Evolutionary conservation across 1,140 invertebrate genomes (phyloP), one percentile per base, ranked within the genome.

Genomic region (Tetragnatha versicolor): DNA sequence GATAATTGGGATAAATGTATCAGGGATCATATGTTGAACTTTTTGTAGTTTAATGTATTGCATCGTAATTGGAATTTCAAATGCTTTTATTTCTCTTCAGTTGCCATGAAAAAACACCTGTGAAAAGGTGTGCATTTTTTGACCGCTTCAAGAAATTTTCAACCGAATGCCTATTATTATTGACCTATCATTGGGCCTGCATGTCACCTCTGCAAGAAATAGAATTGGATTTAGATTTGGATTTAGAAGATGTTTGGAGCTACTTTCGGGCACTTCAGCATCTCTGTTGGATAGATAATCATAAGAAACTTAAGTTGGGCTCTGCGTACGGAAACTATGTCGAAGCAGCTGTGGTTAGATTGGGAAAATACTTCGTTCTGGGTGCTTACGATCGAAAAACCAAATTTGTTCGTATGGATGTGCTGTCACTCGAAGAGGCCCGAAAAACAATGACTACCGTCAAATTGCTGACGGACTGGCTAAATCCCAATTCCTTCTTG

Each of bases 121-220:
- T 69, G 7, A 58, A 37, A 42, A 58, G 55, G 7, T 39, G 63
- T 12, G 47, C n/a, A n/a, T 79, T 72, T 25, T 72, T 72, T 22
- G 42, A 53, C 0, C 42, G 53, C 5, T 63, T 65, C 31, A 33
- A 45, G n/a, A 51, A 22, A 2, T 39, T 35, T 37, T 33, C 66
- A 20, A 14, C 72, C 12, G 20, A n/a, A 45, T 53, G 72, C 10
- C 53, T 79, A 3, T 22, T 72, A 9, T 33, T 63, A 17, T 25
- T 79, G 27, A 79, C 68, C 10, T 79, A 37, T 42, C 78, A 79
- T 17, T 79, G 78, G 78, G 68, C 55, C 2, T 63, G 63, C 22
- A 53, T 63, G n/a, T 72, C 78, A 17, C 22, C 35, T 63, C 9
- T 65, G 3, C 31, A 49, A 5, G 39, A 63, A 29, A 55, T 79